Percentiles rank a stretch among this genome's conserved stretches.
Evolutionary conservation across 37 sponge, comb jelly and placozoan genomes (phyloP).

Genomic region (Beroe forskalii): DNA sequence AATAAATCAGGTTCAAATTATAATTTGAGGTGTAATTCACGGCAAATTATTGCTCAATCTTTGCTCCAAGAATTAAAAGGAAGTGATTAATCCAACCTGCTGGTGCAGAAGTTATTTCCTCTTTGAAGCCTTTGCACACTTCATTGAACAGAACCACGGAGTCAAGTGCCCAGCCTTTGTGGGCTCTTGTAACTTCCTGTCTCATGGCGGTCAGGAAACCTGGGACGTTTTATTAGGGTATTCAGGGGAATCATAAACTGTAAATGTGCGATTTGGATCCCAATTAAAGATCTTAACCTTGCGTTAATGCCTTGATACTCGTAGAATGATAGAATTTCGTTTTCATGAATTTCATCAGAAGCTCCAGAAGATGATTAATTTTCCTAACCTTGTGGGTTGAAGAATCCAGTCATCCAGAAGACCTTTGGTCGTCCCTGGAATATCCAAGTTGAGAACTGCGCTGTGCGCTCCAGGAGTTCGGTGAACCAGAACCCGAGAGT

Average conservation of each 20-base stretch:
- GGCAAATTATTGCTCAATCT: no score
- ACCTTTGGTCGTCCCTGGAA: constrained; percentile 89
- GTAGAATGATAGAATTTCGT: not conserved
- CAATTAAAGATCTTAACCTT: no score
- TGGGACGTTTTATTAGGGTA: no score
- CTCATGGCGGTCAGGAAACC: constrained; percentile 98
- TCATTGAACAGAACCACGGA: constrained; percentile 92
- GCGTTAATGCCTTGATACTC: no score
- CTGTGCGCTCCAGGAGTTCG: constrained; percentile 88
- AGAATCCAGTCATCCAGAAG: constrained; percentile 99
- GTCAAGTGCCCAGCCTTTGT: constrained; percentile 97
- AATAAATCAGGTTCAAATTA: no score
- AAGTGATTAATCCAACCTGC: no score
- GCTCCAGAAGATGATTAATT: not conserved
- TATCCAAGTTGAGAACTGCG: constrained; percentile 87
- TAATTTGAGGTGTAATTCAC: no score
- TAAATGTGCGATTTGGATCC: no score
- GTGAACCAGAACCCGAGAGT: constrained; percentile 98
- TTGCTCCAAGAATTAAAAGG: no score
- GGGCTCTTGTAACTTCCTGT: constrained; percentile 94
- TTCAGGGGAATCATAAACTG: no score
- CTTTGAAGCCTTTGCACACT: constrained; percentile 84
- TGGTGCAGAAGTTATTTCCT: constrained; percentile 84
- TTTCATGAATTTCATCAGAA: not conserved
- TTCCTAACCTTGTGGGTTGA: constrained; percentile 86